Conservation (phyloP, 2,797 vertebrate species). For the Hippopotamyrus pictus region DNA sequence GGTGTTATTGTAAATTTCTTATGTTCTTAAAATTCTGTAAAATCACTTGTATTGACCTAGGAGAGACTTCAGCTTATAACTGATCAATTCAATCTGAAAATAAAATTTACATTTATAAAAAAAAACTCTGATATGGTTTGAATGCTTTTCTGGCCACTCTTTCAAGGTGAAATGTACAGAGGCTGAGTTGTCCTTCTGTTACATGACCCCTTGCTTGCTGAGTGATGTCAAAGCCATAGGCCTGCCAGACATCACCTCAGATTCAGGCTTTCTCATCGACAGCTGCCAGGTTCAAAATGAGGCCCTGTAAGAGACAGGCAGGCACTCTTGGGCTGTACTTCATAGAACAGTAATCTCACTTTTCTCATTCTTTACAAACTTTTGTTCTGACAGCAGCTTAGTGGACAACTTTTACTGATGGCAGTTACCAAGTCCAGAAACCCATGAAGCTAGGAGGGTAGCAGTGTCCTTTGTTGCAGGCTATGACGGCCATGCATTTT, state of each 20-base stretch:
- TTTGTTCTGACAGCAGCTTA: conserved; percentile 3
- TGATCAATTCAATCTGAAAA: neutral
- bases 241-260: neutral
- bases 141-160: neutral
- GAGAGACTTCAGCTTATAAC: neutral
- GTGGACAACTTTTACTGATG: neutral
- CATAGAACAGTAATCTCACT: neutral
- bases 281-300: neutral
- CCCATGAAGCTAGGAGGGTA: neutral
- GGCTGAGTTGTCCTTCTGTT: neutral
- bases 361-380: neutral
- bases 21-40: neutral
- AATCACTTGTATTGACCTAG: neutral
- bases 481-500: neutral
- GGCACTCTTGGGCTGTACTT: neutral
- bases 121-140: neutral
- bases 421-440: neutral
- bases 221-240: too few species aligned
- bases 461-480: neutral
- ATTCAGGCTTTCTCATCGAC: neutral
- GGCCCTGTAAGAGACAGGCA: neutral
- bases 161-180: neutral
- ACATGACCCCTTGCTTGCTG: neutral
- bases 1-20: neutral
- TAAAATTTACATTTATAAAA: neutral